Evolutionary conservation across 2,888 invertebrate species (phyloP).

Genomic region (Germaria angustata): DNA sequence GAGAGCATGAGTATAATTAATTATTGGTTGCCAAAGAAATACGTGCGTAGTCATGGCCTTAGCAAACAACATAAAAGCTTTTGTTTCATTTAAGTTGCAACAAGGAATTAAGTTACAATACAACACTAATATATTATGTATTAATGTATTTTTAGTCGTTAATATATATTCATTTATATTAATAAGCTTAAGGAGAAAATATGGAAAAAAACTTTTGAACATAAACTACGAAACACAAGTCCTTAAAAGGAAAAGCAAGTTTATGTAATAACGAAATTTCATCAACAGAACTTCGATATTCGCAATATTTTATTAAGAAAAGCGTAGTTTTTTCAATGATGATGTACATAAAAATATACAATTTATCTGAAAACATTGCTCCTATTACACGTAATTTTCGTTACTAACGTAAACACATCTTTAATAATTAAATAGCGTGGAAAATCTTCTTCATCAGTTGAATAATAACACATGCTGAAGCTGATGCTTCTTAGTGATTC

Average conservation of each 20-base stretch:
- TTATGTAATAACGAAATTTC: no score
- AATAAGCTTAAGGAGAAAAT: not conserved
- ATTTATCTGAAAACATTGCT: no score
- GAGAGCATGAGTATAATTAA: not conserved
- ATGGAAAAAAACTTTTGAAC: not conserved
- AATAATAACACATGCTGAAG: no score
- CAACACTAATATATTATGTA: not conserved
- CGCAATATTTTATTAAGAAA: no score
- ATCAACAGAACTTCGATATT: no score
- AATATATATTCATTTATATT: conserved; percentile 1
- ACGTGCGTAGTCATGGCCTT: not conserved
- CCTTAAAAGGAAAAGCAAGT: not conserved
- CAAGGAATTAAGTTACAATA: not conserved
- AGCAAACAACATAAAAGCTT: not conserved
- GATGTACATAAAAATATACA: no score
- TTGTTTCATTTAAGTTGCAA: not conserved
- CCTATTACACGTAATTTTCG: no score
- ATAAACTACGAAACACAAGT: not conserved
- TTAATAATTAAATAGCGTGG: no score
- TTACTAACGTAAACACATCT: no score
- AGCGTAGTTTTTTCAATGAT: no score
- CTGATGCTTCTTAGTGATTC: no score
- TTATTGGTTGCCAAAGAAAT: not conserved
- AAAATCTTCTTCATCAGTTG: no score
- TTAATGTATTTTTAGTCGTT: not conserved